These are phyloP conservation scores for Polyploca ridens DNA, from an alignment of 2,888 invertebrate species.

Conservation along the genomic window DNA sequence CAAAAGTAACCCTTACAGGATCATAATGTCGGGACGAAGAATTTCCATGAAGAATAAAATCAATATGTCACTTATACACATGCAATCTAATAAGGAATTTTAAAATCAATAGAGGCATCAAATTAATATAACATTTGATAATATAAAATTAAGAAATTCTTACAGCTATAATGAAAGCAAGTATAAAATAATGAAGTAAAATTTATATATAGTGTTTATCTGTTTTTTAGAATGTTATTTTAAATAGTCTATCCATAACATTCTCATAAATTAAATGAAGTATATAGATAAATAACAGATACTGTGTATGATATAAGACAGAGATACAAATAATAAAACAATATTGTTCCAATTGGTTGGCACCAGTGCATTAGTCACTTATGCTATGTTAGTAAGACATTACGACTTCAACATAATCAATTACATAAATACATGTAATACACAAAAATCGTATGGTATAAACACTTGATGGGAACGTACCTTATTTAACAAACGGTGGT, in stretches of 20 bases:
- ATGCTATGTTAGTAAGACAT: constrained; percentile 69
- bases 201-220: neutral
- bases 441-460: constrained; percentile 75
- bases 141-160: constrained; percentile 50
- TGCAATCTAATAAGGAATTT: constrained; percentile 70
- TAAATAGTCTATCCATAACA: constrained; percentile 73
- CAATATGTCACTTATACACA: constrained; percentile 67
- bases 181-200: constrained; percentile 51
- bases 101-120: constrained; percentile 59
- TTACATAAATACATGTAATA: constrained; percentile 67
- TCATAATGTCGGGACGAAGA: constrained; percentile 45
- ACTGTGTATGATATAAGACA: constrained; percentile 28
- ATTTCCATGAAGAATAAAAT: constrained; percentile 51
- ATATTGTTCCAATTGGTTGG: constrained; percentile 53
- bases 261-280: constrained; percentile 56
- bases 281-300: constrained; percentile 29
- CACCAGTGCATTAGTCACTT: constrained; percentile 69
- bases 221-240: constrained; percentile 55
- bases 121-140: constrained; percentile 54
- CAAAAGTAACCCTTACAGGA: constrained; percentile 18
- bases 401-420: constrained; percentile 58
- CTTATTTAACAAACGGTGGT: constrained; percentile 81
- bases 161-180: constrained; percentile 78
- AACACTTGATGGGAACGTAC: constrained; percentile 78
- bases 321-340: constrained; percentile 21